Percentiles rank a stretch among this genome's conserved stretches.
phyloP scores from a whole-genome alignment of 2,113 vertebrate genomes.

The Thermophis baileyi region DNA sequence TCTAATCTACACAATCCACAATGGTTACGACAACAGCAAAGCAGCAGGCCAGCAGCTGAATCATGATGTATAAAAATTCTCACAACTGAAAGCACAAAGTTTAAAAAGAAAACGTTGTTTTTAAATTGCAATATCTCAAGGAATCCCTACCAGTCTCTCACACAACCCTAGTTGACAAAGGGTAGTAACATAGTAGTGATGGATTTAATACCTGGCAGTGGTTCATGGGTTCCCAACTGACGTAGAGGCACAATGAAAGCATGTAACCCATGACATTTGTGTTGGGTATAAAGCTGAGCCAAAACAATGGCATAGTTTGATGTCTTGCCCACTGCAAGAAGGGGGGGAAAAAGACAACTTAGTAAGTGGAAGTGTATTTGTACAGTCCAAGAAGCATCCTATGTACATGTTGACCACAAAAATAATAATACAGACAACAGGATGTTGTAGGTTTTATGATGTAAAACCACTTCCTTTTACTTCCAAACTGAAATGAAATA shows the following conservation, averaged over 20 bases:
- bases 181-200: not conserved
- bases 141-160: not conserved
- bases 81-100: not conserved
- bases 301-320: conserved; percentile 95
- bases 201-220: conserved; percentile 83
- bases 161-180: not conserved
- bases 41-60: not conserved
- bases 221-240: conserved; percentile 83
- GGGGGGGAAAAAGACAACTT: not conserved
- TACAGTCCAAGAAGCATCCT: not conserved
- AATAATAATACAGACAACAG: not conserved
- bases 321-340: conserved; percentile 88
- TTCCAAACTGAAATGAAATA: not conserved
- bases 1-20: not conserved
- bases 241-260: conserved; percentile 93
- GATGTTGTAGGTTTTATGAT: not conserved
- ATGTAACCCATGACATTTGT: conserved; percentile 85
- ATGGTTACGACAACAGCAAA: not conserved
- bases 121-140: not conserved
- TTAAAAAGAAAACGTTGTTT: not conserved
- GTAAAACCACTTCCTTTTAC: not conserved
- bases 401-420: not conserved
- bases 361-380: not conserved
- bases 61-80: not conserved
- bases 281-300: conserved; percentile 91